phyloP scores from a whole-genome alignment of 2,113 vertebrate species.

The Pterophyllum scalare region DNA sequence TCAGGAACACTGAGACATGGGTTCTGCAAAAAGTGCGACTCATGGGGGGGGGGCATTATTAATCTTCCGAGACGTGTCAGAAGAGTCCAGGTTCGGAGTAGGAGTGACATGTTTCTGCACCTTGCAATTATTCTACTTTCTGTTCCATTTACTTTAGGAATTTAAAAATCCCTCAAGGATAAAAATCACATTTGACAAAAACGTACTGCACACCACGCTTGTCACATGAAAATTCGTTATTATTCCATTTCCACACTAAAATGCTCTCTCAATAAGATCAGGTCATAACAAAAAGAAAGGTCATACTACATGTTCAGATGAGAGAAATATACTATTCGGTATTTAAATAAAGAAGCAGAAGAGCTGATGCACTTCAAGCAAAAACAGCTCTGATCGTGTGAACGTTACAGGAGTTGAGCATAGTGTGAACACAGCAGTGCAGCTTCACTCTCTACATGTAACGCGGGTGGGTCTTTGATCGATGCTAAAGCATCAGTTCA shows the following conservation, averaged over 20 bases:
- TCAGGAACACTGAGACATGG: conserved; percentile 23
- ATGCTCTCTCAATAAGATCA: not conserved
- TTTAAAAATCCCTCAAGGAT: not conserved
- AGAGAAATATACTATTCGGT: not conserved
- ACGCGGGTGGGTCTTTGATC: not conserved
- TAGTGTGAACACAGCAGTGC: not conserved
- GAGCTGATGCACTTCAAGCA: not conserved
- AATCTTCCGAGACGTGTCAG: not conserved
- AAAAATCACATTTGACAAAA: not conserved
- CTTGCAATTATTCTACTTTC: conserved; percentile 7
- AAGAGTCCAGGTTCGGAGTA: not conserved
- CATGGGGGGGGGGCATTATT: not conserved
- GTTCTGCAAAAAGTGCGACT: conserved; percentile 26
- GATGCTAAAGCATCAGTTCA: not conserved
- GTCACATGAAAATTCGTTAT: not conserved
- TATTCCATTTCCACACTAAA: not conserved
- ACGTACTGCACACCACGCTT: too few species aligned
- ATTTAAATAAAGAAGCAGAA: not conserved
- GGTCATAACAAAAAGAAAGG: not conserved
- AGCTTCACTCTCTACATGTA: not conserved
- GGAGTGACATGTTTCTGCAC: not conserved
- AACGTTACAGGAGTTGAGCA: not conserved
- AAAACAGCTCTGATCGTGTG: not conserved
- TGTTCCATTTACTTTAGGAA: conserved; percentile 5
- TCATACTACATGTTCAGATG: not conserved